Base-by-base conservation (phyloP, 2,888 invertebrate species). In the Campaea margaritaria region DNA sequence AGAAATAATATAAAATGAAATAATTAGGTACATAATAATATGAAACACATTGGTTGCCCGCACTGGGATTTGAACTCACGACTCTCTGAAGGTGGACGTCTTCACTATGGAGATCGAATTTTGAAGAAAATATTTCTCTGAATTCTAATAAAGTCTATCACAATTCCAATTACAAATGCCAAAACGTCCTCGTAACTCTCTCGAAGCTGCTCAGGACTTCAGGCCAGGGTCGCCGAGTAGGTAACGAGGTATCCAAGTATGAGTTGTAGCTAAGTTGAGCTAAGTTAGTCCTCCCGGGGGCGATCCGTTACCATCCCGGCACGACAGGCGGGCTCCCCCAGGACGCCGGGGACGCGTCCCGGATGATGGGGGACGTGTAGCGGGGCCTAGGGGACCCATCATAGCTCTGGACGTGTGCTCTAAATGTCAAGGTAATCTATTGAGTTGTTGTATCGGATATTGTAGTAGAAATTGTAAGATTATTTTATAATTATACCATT, bases 231-330 rank as follows among this genome's bases (percentile, higher is more conserved):
- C 31, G 31, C 31, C 31, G 21, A 21, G 21, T 7, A n/a, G n/a
- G n/a, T n/a, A n/a, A n/a, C n/a, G n/a, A n/a, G n/a, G n/a, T n/a
- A n/a, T 7, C 31, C 12, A 36, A 36, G 12, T 36, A 10, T n/a
- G 36, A 36, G 36, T 12, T 2, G 36, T n/a, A 13, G 14, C 9
- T 21, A 34, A 55, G 47, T 47, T 47, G 31, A 14, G 14, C 45
- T 21, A 41, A 57, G 45, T 58, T 36, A 36, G 11, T 15, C 51
- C 58, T 36, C 58, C 9, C 12, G 51, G 42, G 58, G 38, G 27
- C 51, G 21, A 58, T 58, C 51, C 51, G 46, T 58, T 51, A 47
- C 44, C 14, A 8, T 36, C 12, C 47, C 31, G 39, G 39, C 48
- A 14, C 15, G 44, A 27, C 39, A 48, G 14, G 10, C 16, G 47